These are phyloP conservation scores for Operophtera brumata DNA, from an alignment of 2,888 invertebrate species.

Conservation along the genomic window DNA sequence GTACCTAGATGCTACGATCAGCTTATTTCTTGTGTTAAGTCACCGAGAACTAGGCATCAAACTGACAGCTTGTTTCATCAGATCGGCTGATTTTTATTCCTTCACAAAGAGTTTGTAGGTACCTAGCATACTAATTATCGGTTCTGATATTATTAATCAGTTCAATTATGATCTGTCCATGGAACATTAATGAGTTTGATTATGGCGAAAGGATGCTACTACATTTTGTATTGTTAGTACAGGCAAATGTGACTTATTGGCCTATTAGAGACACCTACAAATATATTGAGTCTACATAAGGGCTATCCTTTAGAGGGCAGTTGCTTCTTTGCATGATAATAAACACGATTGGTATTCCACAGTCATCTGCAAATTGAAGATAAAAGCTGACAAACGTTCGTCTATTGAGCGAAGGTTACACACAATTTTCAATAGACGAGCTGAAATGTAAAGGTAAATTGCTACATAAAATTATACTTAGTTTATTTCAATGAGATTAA, in stretches of 20 bases:
- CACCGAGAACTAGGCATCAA: slow-evolving; percentile 2
- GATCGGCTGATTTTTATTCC: too few species aligned
- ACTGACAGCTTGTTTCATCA: too few species aligned
- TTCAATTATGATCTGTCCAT: too few species aligned
- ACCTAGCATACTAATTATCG: too few species aligned
- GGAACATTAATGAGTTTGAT: too few species aligned
- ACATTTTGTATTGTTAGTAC: too few species aligned
- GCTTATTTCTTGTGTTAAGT: slow-evolving; percentile 13
- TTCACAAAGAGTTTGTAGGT: too few species aligned
- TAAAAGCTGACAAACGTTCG: slow-evolving; percentile 37
- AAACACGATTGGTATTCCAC: slow-evolving; percentile 19
- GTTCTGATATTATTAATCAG: too few species aligned
- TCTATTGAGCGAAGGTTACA: neutral
- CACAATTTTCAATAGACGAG: neutral
- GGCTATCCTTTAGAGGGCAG: neutral
- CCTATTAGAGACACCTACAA: neutral
- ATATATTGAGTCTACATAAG: neutral
- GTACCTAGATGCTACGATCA: slow-evolving; percentile 27
- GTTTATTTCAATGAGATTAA: too few species aligned
- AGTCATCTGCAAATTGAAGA: slow-evolving; percentile 37
- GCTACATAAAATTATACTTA: too few species aligned
- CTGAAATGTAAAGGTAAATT: neutral
- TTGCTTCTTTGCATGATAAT: neutral
- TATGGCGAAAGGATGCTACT: too few species aligned
- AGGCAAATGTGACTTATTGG: neutral